Base-by-base conservation (phyloP, 2,888 invertebrate genomes). In the Frankliniella intonsa region DNA sequence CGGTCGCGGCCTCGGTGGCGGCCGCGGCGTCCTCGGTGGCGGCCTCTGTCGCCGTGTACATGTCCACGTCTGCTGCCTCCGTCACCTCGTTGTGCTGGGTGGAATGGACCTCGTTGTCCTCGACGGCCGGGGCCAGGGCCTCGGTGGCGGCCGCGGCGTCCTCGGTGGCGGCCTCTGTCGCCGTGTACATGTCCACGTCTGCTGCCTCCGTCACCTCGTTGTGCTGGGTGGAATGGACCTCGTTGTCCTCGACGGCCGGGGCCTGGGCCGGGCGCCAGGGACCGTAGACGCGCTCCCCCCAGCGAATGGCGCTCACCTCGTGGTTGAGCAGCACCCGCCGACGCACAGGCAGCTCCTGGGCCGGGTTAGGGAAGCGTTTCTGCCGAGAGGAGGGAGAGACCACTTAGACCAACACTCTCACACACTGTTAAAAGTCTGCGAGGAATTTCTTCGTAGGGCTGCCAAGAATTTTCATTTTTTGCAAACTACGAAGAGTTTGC, bases 321-420 rank as follows among this genome's bases (percentile, higher is more conserved):
- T 84, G 84, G 49, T 83, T 83, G 22, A 82, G 81, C 9, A 38
- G 79, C 3, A 84, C 80, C 19, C 81, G 83, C 27, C 22, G 65
- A 65, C 55, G 76, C 7, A 84, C 81, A 0, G 83, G 83, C n/a
- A 84, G 50, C 49, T 84, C 83, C 80, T 80, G 50, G 12, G 51
- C 55, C 17, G 82, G 82, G 19, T 83, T 82, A 19, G 84, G 83
- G 76, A 69, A 79, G 81, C 83, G 83, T 81, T 83, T 83, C 84
- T 84, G 82, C 12, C 83, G 83, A 83, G 27, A 22, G 8, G 22
- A 9, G 25, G 25, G 69, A 38, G 5, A 38, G 38, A 38, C n/a
- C n/a, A n/a, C n/a, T n/a, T n/a, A n/a, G n/a, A n/a, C n/a, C n/a
- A n/a, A n/a, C n/a, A n/a, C n/a, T n/a, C n/a, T n/a, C n/a, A n/a